Evolutionary conservation across 23 tunicate species (phyloP), one percentile per base, ranked within the genome.

Genomic region (Trididemnum miniatum): DNA sequence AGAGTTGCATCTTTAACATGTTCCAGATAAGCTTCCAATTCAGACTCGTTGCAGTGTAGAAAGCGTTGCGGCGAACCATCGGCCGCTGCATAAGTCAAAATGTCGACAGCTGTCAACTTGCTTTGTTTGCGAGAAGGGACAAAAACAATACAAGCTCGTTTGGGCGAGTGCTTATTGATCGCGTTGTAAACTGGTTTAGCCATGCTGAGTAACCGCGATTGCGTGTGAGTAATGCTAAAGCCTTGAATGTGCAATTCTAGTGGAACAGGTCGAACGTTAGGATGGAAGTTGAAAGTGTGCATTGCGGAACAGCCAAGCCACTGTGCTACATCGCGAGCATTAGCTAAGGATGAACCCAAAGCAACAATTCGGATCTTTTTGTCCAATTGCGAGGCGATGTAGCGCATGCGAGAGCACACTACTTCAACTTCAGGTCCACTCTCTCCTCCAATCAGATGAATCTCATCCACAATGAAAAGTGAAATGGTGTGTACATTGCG

Each of bases 231-330:
- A 51, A 95, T 90, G 76, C 87, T 95, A 57, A 95, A 95, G 0
- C 99, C 99, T 80, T 95, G 99, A 57, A 95, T 95, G 65, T 90
- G 96, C 27, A 95, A 83, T 62, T 95, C 99, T 30, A 95, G 89
- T 15, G 95, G 95, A 25, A 95, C 96, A 23, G 99, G 95, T 59
- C 99, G 89, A 51, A 84, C 94, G 59, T 90, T 89, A 22, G 99
- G 99, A 51, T 90, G 99, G 67, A 95, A 95, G 51, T 95, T 95
- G 83, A 95, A 95, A 4, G 91, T 90, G 60, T 95, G 90, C 80
- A 85, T 90, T 35, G 91, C 84, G 32, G 84, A 59, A 39, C 95
- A 87, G 1, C 99, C 99, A 27, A 95, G 80, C 99, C 99, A 95
- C 60, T 90, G 89, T 9, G 99, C 95, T n/a, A 91, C 89, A 77